Evolutionary conservation across 2,888 invertebrate species (phyloP), one percentile per base, ranked within the genome.

Genomic region (Chalcosyrphus nemorum): DNA sequence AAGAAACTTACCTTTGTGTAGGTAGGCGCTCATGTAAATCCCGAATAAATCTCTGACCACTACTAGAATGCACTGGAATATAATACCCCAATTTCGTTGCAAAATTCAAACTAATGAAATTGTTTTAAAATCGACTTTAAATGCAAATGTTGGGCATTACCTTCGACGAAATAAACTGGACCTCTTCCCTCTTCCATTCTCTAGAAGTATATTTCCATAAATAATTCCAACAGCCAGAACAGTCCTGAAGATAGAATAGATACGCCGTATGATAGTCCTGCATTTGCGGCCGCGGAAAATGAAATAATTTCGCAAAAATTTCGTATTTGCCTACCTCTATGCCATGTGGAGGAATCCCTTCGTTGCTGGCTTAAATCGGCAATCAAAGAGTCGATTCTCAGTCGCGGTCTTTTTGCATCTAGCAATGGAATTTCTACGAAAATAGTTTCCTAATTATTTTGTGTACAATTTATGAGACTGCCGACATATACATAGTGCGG

Each of bases 361-460:
- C 43, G 15, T 66, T 32, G 15, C 13, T 2, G 43, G 35, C 61
- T 41, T n/a, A n/a, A 5, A n/a, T 47, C 7, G 19, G 13, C 41
- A 52, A 43, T 66, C 47, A 21, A 71, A 38, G 56, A 57, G 29
- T 21, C 61, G 43, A 38, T 76, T 68, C 68, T 61, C 70, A 71
- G 38, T 71, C 63, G 78, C 57, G 63, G 81, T 76, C 76, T 57
- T 81, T 63, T 47, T 45, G 17, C 52, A 2, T 29, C 13, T 38
- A 11, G 21, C 56, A 63, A 54, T 2, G 66, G 81, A 82, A 82
- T 82, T 76, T 65, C 52, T 35, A 72, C 77, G 77, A 59, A 82
- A 77, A 82, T 82, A 72, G 77, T 82, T 82, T 77, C 61, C 77
- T 82, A 82, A 82, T 82, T 82, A 82, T 82, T 82, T 82, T 65